Percentiles rank a stretch among this genome's conserved stretches.
Evolutionary conservation across 2,888 invertebrate species (phyloP).

Genomic region (Lasioglossum marginatum): DNA sequence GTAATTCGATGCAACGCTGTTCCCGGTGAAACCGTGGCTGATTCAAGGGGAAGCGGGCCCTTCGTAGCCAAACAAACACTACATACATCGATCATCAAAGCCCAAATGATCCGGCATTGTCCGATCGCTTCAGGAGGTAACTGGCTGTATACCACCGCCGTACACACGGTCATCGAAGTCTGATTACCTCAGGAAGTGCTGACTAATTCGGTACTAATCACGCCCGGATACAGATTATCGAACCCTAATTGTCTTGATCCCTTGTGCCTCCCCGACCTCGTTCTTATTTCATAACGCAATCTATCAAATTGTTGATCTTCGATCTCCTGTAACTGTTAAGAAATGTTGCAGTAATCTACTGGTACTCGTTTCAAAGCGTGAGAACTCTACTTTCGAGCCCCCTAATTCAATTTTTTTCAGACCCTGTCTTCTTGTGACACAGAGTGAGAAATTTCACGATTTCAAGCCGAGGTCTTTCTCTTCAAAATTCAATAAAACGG

Average conservation of each 20-base stretch:
- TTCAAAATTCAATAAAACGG: too few relatives aligned
- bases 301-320: not conserved
- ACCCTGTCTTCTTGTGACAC: too few relatives aligned
- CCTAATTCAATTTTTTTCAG: too few relatives aligned
- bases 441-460: too few relatives aligned
- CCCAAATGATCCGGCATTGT: conserved; percentile 11
- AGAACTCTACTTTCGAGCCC: not conserved
- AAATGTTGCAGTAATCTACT: not conserved
- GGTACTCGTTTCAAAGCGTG: not conserved
- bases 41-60: not conserved
- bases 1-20: not conserved
- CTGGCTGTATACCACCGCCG: not conserved
- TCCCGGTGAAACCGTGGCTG: not conserved
- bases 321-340: not conserved
- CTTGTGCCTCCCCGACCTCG: not conserved
- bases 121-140: conserved; percentile 11
- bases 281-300: not conserved
- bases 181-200: conserved; percentile 9
- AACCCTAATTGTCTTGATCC: not conserved
- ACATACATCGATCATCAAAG: conserved; percentile 1
- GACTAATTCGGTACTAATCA: conserved; percentile 8
- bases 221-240: not conserved
- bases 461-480: too few relatives aligned
- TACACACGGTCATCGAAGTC: not conserved
- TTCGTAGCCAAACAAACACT: not conserved